phyloP scores from a whole-genome alignment of 2,888 invertebrate genomes.

The Platycheirus albimanus region DNA sequence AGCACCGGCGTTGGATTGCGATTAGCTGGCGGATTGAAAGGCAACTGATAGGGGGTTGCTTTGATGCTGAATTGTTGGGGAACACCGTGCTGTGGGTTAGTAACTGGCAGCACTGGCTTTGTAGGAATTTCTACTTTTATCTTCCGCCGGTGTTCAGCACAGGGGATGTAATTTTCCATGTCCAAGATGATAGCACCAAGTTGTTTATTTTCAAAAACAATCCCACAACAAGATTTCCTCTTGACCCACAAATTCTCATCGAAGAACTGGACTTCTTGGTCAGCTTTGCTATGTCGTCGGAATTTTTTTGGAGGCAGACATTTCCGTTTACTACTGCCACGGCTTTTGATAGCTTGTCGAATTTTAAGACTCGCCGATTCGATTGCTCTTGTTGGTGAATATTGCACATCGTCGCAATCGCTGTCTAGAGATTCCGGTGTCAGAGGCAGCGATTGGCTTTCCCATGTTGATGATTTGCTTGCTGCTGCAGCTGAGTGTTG shows the following conservation, averaged over 20 bases:
- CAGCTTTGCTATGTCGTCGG: conserved; percentile 76
- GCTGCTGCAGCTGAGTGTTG: conserved; percentile 40
- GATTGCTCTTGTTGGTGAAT: conserved; percentile 55
- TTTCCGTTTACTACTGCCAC: conserved; percentile 79
- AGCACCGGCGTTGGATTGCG: conserved; percentile 78
- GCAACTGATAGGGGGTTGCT: conserved; percentile 44
- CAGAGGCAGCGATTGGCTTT: conserved; percentile 75
- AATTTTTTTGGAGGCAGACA: conserved; percentile 78
- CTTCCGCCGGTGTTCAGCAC: conserved; percentile 78
- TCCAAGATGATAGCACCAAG: conserved; percentile 79
- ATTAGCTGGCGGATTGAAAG: conserved; percentile 51
- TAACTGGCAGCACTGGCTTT: conserved; percentile 40
- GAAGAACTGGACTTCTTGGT: conserved; percentile 79
- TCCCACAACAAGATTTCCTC: conserved; percentile 81
- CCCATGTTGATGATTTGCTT: conserved; percentile 71
- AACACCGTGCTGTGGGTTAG: not conserved
- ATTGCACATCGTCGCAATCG: conserved; percentile 77
- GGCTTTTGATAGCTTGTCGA: conserved; percentile 48
- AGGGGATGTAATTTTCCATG: conserved; percentile 78
- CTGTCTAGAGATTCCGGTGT: conserved; percentile 78
- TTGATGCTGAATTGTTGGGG: conserved; percentile 54
- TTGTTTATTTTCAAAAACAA: conserved; percentile 76
- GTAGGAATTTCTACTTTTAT: conserved; percentile 6
- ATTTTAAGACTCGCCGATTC: conserved; percentile 54
- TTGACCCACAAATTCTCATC: conserved; percentile 79